Percentiles rank a stretch among this genome's conserved stretches.
Evolutionary conservation across 2,888 invertebrate species (phyloP).

Genomic region (Pristionchus japonicus): DNA sequence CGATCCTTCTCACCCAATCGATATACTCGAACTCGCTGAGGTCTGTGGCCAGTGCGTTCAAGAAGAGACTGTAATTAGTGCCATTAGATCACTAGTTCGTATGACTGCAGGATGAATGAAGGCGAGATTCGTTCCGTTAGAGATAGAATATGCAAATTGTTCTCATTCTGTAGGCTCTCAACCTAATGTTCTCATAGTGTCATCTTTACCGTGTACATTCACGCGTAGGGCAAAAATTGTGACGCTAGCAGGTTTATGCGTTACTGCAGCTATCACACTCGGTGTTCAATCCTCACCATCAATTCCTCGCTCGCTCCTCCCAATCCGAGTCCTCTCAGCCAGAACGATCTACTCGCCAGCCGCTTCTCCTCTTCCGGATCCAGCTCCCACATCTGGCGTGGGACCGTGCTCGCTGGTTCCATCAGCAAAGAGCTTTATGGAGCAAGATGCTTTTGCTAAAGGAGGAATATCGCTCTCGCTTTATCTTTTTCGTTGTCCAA

Average conservation of each 20-base stretch:
- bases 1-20: neutral
- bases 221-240: no score
- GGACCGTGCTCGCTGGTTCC: neutral
- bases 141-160: no score
- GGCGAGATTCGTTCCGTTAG: no score
- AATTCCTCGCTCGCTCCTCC: neutral
- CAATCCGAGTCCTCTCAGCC: constrained; percentile 33
- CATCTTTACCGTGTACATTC: no score
- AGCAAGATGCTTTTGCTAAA: neutral
- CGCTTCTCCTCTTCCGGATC: neutral
- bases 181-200: no score
- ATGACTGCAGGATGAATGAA: no score
- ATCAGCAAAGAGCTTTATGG: neutral
- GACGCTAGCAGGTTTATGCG: no score
- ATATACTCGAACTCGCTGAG: constrained; percentile 4
- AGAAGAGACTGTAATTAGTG: constrained; percentile 21
- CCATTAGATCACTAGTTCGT: no score
- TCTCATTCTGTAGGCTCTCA: no score
- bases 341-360: neutral
- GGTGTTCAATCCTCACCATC: neutral
- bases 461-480: constrained; percentile 1
- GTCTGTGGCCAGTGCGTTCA: neutral
- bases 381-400: constrained; percentile 42
- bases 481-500: constrained; percentile 1
- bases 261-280: neutral